phyloP scores from a whole-genome alignment of 2,888 invertebrate species.

The Achlya flavicornis region DNA sequence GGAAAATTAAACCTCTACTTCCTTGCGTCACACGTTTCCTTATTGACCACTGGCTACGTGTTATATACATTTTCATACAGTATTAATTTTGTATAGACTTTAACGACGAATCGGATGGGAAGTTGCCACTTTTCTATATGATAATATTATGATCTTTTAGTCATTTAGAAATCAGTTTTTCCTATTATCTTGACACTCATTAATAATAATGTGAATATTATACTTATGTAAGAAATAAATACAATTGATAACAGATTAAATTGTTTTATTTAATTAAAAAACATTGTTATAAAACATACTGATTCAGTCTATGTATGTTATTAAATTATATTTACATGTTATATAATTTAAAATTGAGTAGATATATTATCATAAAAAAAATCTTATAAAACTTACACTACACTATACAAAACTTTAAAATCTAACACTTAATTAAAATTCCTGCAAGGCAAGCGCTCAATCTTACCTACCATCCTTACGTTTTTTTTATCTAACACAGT shows the following conservation, averaged over 20 bases:
- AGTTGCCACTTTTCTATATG: not conserved
- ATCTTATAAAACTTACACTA: not conserved
- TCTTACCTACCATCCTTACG: too few species aligned
- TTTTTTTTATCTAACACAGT: too few species aligned
- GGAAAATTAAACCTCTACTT: not conserved
- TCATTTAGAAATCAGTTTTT: not conserved
- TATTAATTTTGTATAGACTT: not conserved
- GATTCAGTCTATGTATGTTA: slow-evolving; percentile 2
- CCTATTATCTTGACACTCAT: not conserved
- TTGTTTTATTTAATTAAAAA: slow-evolving; percentile 8
- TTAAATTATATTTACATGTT: not conserved
- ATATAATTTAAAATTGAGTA: not conserved
- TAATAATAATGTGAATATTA: not conserved
- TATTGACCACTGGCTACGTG: too few species aligned
- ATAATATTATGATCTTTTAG: not conserved
- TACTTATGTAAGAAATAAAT: slow-evolving; percentile 2
- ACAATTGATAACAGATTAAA: not conserved
- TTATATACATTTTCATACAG: not conserved
- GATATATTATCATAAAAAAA: not conserved
- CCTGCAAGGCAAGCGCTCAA: too few species aligned
- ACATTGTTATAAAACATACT: not conserved
- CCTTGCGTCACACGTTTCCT: too few species aligned
- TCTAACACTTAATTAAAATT: too few species aligned
- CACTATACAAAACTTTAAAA: not conserved
- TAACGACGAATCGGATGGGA: not conserved